These are phyloP conservation scores for Diarsia mendica DNA, from an alignment of 2,888 invertebrate genomes.

Conservation along the genomic window DNA sequence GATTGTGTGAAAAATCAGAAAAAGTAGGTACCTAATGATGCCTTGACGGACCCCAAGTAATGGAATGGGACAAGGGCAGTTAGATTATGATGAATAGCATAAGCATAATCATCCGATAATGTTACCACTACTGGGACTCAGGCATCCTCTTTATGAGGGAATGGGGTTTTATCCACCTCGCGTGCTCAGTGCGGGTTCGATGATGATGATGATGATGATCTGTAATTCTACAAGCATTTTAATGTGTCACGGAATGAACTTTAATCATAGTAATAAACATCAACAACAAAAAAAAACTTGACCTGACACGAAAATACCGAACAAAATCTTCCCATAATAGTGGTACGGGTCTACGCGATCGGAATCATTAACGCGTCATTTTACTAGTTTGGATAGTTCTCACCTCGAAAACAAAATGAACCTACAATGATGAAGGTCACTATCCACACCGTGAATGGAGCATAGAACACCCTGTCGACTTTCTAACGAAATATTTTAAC, in stretches of 20 bases:
- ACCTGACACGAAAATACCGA: constrained; percentile 45
- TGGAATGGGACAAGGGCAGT: too few relatives aligned
- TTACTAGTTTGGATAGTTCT: constrained; percentile 67
- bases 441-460: constrained; percentile 70
- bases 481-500: constrained; percentile 88
- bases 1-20: too few relatives aligned
- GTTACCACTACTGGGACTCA: too few relatives aligned
- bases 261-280: constrained; percentile 17
- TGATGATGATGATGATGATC: neutral
- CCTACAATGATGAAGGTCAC: constrained; percentile 61
- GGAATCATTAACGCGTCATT: constrained; percentile 61
- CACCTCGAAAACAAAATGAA: constrained; percentile 64
- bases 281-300: constrained; percentile 18
- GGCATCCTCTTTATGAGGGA: too few relatives aligned
- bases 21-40: too few relatives aligned
- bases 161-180: too few relatives aligned
- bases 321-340: constrained; percentile 31
- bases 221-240: constrained; percentile 1
- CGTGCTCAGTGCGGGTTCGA: too few relatives aligned
- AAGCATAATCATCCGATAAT: too few relatives aligned
- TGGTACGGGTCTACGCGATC: constrained; percentile 30
- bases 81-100: too few relatives aligned
- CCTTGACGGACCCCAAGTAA: too few relatives aligned
- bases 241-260: neutral
- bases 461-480: constrained; percentile 77